These are phyloP conservation scores for Oedothorax gibbosus DNA, from an alignment of 1,140 invertebrate species.

Conservation along the genomic window DNA sequence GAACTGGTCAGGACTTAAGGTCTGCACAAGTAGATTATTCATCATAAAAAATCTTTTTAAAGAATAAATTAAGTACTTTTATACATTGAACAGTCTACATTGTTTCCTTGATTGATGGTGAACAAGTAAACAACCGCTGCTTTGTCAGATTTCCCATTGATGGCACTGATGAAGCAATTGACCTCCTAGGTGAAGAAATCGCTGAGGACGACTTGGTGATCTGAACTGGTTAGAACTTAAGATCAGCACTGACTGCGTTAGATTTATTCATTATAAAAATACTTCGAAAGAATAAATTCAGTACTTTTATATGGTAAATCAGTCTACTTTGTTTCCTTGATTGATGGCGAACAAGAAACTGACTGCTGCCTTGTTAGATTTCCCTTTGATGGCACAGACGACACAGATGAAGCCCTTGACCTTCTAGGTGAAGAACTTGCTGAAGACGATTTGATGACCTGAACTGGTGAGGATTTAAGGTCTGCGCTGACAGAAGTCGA, in stretches of 20 bases:
- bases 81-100: too few relatives aligned
- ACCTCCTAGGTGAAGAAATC: slow-evolving; percentile 39
- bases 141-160: slow-evolving; percentile 15
- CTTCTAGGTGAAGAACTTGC: slow-evolving; percentile 38
- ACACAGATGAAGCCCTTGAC: slow-evolving; percentile 57
- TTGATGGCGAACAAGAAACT: slow-evolving; percentile 40
- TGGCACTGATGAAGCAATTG: slow-evolving; percentile 54
- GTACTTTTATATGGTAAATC: too few relatives aligned
- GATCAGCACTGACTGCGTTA: slow-evolving; percentile 47
- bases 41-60: too few relatives aligned
- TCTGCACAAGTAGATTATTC: slow-evolving; percentile 43
- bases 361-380: slow-evolving; percentile 41
- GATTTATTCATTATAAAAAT: background rate
- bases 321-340: too few relatives aligned
- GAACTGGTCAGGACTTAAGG: slow-evolving; percentile 40
- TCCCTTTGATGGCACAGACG: slow-evolving; percentile 17
- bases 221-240: slow-evolving; percentile 42
- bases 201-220: background rate
- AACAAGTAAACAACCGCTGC: slow-evolving; percentile 37
- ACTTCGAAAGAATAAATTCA: too few relatives aligned
- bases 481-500: slow-evolving; percentile 56
- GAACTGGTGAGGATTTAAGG: slow-evolving; percentile 41
- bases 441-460: background rate
- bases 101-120: slow-evolving; percentile 18
- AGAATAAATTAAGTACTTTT: too few relatives aligned